Percentiles rank a stretch among this genome's conserved stretches.
These are phyloP conservation scores for Chelon labrosus DNA, from an alignment of 2,797 vertebrate species.

Conservation along the genomic window DNA sequence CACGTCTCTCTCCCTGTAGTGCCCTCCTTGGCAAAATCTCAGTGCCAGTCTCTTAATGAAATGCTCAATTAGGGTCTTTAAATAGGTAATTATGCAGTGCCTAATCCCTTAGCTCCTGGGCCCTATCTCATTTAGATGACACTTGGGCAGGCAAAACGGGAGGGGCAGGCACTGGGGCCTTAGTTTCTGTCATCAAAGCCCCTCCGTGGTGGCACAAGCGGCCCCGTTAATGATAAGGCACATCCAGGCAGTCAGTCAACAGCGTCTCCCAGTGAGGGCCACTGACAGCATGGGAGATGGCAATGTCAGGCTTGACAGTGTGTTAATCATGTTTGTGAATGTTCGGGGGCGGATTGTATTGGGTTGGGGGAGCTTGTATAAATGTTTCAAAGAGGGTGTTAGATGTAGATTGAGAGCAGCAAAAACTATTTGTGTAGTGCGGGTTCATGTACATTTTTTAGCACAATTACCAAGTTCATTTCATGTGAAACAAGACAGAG, in stretches of 20 bases:
- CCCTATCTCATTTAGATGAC: constrained; percentile 84
- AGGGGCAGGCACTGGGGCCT: constrained; percentile 70
- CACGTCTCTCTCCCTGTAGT: constrained; percentile 65
- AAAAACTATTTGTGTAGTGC: constrained; percentile 32
- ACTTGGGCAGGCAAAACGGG: constrained; percentile 72
- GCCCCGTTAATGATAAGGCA: constrained; percentile 80
- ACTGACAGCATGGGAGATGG: constrained; percentile 75
- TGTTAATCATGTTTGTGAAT: constrained; percentile 76
- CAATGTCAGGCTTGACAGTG: constrained; percentile 76
- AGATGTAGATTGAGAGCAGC: constrained; percentile 30
- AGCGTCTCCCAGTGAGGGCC: constrained; percentile 70
- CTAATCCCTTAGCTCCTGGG: constrained; percentile 82
- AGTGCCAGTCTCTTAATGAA: constrained; percentile 87
- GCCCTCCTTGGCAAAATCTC: constrained; percentile 81
- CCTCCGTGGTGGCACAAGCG: constrained; percentile 66
- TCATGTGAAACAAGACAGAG: constrained; percentile 47
- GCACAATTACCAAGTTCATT: constrained; percentile 54
- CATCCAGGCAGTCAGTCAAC: constrained; percentile 80
- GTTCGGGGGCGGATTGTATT: constrained; percentile 64
- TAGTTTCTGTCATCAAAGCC: constrained; percentile 77
- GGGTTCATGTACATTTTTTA: constrained; percentile 29
- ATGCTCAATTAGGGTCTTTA: constrained; percentile 88
- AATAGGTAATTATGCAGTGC: constrained; percentile 89
- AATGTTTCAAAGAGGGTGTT: constrained; percentile 47
- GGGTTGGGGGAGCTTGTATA: constrained; percentile 43